Base-by-base conservation (phyloP, 2,113 vertebrate species). In the Agapornis roseicollis region DNA sequence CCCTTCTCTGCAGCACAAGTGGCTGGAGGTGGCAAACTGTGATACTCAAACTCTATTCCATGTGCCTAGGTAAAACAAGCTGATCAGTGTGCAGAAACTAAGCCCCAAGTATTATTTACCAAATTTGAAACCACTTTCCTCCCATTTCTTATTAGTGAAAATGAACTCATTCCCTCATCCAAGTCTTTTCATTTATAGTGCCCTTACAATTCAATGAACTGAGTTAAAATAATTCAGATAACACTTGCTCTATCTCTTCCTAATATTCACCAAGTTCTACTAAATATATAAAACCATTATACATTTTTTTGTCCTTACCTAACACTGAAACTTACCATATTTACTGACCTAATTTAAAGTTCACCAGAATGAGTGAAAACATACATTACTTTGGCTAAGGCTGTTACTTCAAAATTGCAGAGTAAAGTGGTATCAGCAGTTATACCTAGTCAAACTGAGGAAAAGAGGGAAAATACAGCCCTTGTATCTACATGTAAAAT, bases 401-500 rank as follows among this genome's bases (percentile, higher is more conserved):
- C 35, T 46, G 17, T 65, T 78, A 83, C 25, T 60, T 91, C 61
- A 77, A 68, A 94, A 86, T 2, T 47, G 50, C 55, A 93, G 29
- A 61, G 8, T 35, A 80, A 91, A 95, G 66, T 64, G 58, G 76
- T 84, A 50, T 84, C 92, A 94, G 58, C 42, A 94, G 46, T 84
- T 96, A 84, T 39, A 90, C 10, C 28, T 60, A 64, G 78, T 89
- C 50, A 60, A 60, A 1, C 44, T 90, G 39, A 22, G 18, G 7
- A 71, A 86, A 89, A 89, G 82, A 46, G 17, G 23, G 37, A 95
- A 24, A 82, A 88, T 64, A 25, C 46, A 73, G 85, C 39, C 61
- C 70, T 77, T 55, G 50, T 69, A 93, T 52, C 79, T 58, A 46
- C 50, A 50, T 65, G 69, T 97, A 91, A 97, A 97, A 96, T 94